Evolutionary conservation across 2,888 invertebrate species (phyloP).

Genomic region (Bombylius discolor): DNA sequence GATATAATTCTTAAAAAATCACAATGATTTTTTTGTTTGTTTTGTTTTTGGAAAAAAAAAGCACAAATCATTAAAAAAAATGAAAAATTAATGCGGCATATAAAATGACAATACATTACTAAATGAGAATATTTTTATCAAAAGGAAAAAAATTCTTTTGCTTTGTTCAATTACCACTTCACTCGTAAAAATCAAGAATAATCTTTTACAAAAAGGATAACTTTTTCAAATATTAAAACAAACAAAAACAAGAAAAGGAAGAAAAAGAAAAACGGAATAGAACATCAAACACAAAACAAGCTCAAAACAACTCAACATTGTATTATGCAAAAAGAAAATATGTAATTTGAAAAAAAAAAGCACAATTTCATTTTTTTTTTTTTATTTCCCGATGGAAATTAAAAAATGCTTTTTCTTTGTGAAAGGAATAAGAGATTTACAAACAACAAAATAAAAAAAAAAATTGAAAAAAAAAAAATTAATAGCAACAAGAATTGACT

Average conservation of each 20-base stretch:
- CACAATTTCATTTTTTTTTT: too few species aligned
- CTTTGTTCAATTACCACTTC: not conserved
- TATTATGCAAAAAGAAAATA: too few species aligned
- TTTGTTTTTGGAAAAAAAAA: not conserved
- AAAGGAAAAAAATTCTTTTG: not conserved
- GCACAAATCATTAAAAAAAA: not conserved
- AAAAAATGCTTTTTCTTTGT: not conserved
- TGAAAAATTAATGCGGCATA: not conserved
- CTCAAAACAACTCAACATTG: too few species aligned
- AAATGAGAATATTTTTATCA: not conserved
- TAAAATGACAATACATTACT: not conserved
- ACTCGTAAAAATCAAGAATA: not conserved
- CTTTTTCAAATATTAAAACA: not conserved
- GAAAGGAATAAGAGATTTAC: too few species aligned
- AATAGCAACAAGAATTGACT: conserved; percentile 5
- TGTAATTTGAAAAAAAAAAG: too few species aligned
- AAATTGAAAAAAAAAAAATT: conserved; percentile 7
- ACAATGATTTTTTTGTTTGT: not conserved
- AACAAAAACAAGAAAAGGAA: too few species aligned
- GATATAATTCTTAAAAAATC: too few species aligned
- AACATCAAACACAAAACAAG: too few species aligned
- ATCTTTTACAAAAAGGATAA: not conserved
- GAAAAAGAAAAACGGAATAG: too few species aligned
- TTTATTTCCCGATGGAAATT: not conserved
- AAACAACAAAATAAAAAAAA: not conserved